Base-by-base conservation (phyloP, 1,140 invertebrate genomes). In the Mesaphorura yosii region DNA sequence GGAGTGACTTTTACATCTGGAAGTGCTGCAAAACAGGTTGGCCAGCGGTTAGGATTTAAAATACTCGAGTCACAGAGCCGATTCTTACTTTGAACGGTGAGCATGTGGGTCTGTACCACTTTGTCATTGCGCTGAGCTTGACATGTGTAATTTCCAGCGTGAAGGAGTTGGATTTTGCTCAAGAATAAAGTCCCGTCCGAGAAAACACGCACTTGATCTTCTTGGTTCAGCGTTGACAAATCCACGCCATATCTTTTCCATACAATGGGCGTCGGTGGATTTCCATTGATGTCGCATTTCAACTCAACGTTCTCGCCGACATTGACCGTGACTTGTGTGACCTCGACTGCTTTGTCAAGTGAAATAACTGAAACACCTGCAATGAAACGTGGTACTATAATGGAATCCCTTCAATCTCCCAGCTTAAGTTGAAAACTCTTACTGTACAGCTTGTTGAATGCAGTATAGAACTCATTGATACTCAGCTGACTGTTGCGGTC, bases 101-200 rank as follows among this genome's bases (percentile, higher is more conserved):
- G 73, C 10, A 82, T 72, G 64, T 87, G 84, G 2, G 83, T 82
- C 66, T 87, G 83, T 37, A 83, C 78, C 20, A 86, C 76, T 61
- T 83, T 79, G 31, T 79, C 77, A 65, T 85, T 83, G 26, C 80
- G 73, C 57, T 81, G 75, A 22, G 84, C 83, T 64, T 84, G 78
- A 66, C 84, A 88, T 1, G 82, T 82, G 68, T 84, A 86, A 72
- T 88, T 88, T 12, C 84, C 84, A 25, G 81, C 79, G 65, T 86
- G 82, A 20, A 84, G 75, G 27, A 87, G 71, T 59, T 84, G 81
- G 38, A 86, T 78, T 45, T 78, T 75, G 27, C 79, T 83, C 46
- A 87, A 71, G 67, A 85, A 88, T 10, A 88, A 70, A 20, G 81
- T 82, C 0, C 83, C 84, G 60, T 84, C 82, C 31, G 74, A 77